Evolutionary conservation across 92 coral and sea anemone species (phyloP), one percentile per base, ranked within the genome.

Genomic region (Porites rus): DNA sequence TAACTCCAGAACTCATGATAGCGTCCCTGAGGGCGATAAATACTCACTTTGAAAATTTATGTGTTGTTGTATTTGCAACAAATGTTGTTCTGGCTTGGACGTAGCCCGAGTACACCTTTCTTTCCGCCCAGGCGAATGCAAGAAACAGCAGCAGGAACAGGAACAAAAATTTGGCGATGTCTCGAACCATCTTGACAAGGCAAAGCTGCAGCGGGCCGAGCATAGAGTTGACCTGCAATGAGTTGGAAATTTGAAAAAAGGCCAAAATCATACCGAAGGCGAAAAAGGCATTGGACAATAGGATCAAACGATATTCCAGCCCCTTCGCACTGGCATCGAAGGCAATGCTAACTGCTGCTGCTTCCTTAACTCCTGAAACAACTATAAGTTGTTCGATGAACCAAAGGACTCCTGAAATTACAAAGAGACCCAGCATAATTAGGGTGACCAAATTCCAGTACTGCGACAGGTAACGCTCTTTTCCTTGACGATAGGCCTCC

Each of bases 201-300:
- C 96, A 96, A 54, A 96, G 87, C 84, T 96, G 98, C 75, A 96
- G 76, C 16, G 98, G 98, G 2, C 98, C 98, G 54, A 96, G 76
- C 2, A 81, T 70, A 38, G 92, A 69, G 68, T 72, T 93, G 54
- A 93, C 97, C 81, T 96, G 98, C 24, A 95, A 83, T 1, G 89
- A 69, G 65, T 93, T 91, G 77, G 96, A 91, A 50, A 90, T 68
- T 62, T 93, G 92, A 65, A 93, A 78, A 74, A 94, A 87, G 66
- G 95, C 89, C 70, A 94, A 84, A 25, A 96, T 82, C 65, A 85
- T 67, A 12, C 92, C 98, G 38, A 94, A 50, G 21, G 99, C 87
- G 80, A 96, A 96, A 83, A 85, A 90, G 66, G 95, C 93, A 71
- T 91, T 95, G 82, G 93, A 93, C 60, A 78, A 85, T 64, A 93